Conservation (phyloP, 2,797 vertebrate genomes). For the Liparis tanakae region DNA sequence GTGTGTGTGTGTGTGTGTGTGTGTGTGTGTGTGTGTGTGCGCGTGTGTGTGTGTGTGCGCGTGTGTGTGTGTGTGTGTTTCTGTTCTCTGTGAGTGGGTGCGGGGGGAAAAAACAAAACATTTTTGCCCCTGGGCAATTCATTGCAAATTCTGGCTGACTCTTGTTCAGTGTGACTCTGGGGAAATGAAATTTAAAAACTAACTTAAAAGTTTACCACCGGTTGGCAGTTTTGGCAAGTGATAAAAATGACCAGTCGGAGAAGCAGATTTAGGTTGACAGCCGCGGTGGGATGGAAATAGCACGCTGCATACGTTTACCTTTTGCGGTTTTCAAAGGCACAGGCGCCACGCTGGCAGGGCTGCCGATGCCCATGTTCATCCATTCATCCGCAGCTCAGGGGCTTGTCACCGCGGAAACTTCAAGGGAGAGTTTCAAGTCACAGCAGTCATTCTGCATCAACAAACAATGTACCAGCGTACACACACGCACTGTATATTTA, state of each 20-base stretch:
- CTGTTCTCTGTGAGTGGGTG: conserved; percentile 48
- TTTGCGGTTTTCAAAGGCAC: conserved; percentile 76
- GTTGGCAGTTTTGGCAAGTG: conserved; percentile 82
- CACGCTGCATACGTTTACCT: conserved; percentile 75
- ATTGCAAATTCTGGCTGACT: conserved; percentile 76
- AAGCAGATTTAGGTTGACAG: conserved; percentile 80
- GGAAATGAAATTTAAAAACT: conserved; percentile 76
- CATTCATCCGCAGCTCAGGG: conserved; percentile 65
- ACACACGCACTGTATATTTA: conserved; percentile 9
- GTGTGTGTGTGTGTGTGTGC: conserved; percentile 24
- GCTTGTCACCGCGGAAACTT: conserved; percentile 70
- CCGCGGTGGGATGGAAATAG: conserved; percentile 71
- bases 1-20: not conserved
- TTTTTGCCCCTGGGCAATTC: conserved; percentile 77
- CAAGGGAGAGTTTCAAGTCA: conserved; percentile 67
- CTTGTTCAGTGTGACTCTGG: conserved; percentile 67
- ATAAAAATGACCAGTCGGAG: conserved; percentile 79
- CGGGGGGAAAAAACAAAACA: conserved; percentile 59
- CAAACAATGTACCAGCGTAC: conserved; percentile 39
- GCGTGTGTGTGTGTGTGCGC: conserved; percentile 26
- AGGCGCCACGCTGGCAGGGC: conserved; percentile 71
- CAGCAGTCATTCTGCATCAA: conserved; percentile 42
- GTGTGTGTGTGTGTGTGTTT: conserved; percentile 58
- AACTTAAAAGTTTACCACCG: conserved; percentile 79
- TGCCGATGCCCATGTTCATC: conserved; percentile 69